Percentiles rank a stretch among this genome's conserved stretches.
These are phyloP conservation scores for Thripadectes ignobilis DNA, from an alignment of 2,797 vertebrate species.

Conservation along the genomic window DNA sequence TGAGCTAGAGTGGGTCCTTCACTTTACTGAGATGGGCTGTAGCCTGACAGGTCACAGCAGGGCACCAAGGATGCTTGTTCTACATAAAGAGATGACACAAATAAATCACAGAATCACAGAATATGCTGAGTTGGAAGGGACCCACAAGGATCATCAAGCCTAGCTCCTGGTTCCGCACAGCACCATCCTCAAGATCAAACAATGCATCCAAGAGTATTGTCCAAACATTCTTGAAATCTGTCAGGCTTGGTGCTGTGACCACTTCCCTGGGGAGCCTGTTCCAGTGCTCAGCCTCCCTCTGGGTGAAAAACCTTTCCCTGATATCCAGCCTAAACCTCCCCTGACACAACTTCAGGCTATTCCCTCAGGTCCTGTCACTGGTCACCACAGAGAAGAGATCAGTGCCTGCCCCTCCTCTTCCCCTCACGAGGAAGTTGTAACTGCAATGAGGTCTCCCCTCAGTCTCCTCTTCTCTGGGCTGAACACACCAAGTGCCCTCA, in stretches of 20 bases:
- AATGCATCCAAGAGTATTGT: neutral
- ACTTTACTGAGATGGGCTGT: neutral
- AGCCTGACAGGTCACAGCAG: neutral
- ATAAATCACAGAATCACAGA: neutral
- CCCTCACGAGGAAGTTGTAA: neutral
- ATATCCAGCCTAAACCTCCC: neutral
- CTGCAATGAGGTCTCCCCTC: neutral
- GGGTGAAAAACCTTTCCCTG: neutral
- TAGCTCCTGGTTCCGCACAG: neutral
- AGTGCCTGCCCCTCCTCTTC: neutral
- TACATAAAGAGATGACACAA: neutral
- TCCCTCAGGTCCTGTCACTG: neutral
- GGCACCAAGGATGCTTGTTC: fast-evolving
- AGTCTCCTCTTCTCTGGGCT: neutral
- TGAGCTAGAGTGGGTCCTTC: too few species aligned
- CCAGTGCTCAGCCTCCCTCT: too few species aligned
- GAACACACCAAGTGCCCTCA: neutral
- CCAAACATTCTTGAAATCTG: neutral
- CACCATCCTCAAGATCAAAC: neutral
- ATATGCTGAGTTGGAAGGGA: neutral
- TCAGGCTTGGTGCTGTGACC: neutral
- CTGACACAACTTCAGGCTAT: neutral
- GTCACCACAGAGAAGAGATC: neutral
- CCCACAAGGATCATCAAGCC: neutral
- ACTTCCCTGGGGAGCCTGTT: neutral